Base-by-base conservation (phyloP, 2,797 vertebrate species). In the Falco rusticolus region DNA sequence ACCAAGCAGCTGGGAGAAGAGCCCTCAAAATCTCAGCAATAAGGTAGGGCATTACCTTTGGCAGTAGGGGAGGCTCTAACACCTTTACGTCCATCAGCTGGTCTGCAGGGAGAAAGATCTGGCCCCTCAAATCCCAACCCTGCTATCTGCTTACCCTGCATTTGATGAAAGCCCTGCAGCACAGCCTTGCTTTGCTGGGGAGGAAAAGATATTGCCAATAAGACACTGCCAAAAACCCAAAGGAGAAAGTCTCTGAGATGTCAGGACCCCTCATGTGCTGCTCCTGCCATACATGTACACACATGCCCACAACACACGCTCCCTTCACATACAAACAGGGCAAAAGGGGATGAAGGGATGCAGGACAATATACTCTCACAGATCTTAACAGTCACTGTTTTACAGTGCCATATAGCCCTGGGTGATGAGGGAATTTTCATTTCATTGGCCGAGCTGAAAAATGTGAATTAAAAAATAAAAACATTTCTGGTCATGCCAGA, bases 261-360 rank as follows among this genome's bases (percentile, higher is more conserved):
- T 34, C 28, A 87, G 37, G 50, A 91, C 24, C 9, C 7, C 24
- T 29, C 4, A 0, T 16, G 26, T 0, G 0, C 37, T 41, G 28
- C 61, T 94, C 24, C 45, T 69, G 22, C 63, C 29, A 22, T 39
- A 60, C 16, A 13, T 5, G 4, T 9, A 59, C 24, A 68, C 21
- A 10, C 14, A 22, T 2, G 16, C 33, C 84, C 31, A 34, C 6
- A 61, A 50, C 21, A 64, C 47, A 41, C 16, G 3, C 19, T 10
- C 33, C 12, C 11, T 83, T 77, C 75, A 31, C 19, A 24, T 12
- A 18, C 17, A n/a, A 72, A 69, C 1, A 2, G 34, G 25, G 34
- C 22, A 71, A 91, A 83, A 51, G 3, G 5, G 15, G 6, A 5
- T 39, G n/a, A 89, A 84, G 24, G 15, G 20, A 74, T 16, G 28